Evolutionary conservation across 2,113 vertebrate genomes (phyloP).

Genomic region (Poecile atricapillus): DNA sequence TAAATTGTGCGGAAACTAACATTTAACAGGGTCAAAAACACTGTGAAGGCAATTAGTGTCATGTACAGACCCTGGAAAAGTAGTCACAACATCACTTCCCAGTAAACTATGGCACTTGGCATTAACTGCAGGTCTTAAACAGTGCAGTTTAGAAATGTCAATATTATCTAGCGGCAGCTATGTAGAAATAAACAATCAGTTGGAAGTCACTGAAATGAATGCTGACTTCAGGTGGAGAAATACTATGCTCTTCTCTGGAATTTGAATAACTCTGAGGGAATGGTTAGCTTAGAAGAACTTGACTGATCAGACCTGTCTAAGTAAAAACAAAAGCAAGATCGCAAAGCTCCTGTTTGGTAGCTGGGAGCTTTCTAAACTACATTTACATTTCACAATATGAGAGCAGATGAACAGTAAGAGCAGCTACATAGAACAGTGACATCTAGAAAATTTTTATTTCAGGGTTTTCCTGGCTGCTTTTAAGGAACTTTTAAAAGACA

Average conservation of each 20-base stretch:
- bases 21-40: background rate
- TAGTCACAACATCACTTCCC: background rate
- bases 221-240: background rate
- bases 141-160: background rate
- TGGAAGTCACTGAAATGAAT: background rate
- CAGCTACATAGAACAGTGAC: background rate
- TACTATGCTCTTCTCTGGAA: background rate
- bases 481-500: accelerated
- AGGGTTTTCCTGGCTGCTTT: background rate
- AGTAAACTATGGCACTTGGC: background rate
- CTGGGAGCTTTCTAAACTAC: background rate
- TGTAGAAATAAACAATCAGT: background rate
- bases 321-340: background rate
- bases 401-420: background rate
- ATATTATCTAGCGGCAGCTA: background rate
- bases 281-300: background rate
- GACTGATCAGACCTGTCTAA: background rate
- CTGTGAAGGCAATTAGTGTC: background rate
- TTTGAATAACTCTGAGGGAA: background rate
- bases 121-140: background rate
- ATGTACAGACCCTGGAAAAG: background rate
- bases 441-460: background rate
- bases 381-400: background rate
- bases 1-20: background rate
- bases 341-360: background rate